These are phyloP conservation scores for Rosalia funebris DNA, from an alignment of 2,888 invertebrate species.

Conservation along the genomic window DNA sequence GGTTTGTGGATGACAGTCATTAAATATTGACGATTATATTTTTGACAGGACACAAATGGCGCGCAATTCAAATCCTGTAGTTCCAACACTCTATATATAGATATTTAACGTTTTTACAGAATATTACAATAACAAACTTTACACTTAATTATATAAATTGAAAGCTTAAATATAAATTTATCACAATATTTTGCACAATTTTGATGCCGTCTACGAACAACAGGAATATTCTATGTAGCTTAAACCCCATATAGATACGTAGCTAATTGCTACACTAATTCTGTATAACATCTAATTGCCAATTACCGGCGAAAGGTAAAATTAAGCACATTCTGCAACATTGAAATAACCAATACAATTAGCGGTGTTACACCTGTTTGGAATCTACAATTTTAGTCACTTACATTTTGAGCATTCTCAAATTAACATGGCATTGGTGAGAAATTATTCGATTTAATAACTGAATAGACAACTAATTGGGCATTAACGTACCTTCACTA, in stretches of 20 bases:
- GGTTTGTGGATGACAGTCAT: too few relatives aligned
- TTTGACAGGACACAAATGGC: too few relatives aligned
- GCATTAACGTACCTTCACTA: neutral
- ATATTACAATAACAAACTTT: too few relatives aligned
- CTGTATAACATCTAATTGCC: conserved; percentile 22
- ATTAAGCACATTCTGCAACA: conserved; percentile 11
- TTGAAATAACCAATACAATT: conserved; percentile 24
- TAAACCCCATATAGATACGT: neutral
- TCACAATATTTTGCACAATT: neutral
- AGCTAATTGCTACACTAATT: conserved; percentile 12
- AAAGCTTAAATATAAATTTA: too few relatives aligned
- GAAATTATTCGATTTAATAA: conserved; percentile 13
- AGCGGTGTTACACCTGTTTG: conserved; percentile 18
- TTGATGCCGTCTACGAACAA: neutral
- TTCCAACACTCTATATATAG: too few relatives aligned
- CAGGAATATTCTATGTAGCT: neutral
- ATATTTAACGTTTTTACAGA: too few relatives aligned
- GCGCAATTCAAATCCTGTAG: too few relatives aligned
- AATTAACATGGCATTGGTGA: conserved; percentile 10
- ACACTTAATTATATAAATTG: too few relatives aligned
- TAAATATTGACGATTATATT: too few relatives aligned
- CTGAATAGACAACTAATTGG: conserved; percentile 9
- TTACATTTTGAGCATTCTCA: neutral
- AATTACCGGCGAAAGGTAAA: conserved; percentile 23
- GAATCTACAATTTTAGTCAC: conserved; percentile 14